Conservation (phyloP, 2,888 invertebrate species). For the Timandra comae region DNA sequence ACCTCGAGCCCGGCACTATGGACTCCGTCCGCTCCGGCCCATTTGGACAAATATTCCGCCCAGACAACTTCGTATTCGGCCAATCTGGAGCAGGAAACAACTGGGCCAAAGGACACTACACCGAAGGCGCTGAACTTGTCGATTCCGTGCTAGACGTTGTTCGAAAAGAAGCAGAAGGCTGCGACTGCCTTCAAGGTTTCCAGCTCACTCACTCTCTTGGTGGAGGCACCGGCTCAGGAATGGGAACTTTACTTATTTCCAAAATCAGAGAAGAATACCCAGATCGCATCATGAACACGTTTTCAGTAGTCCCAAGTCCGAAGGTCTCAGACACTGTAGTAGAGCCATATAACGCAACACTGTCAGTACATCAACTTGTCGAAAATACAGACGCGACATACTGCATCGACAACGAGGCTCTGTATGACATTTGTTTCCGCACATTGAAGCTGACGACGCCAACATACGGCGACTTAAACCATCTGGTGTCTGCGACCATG, state of each 20-base stretch:
- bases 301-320: conserved; percentile 82
- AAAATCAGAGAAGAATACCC: conserved; percentile 89
- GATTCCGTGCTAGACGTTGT: conserved; percentile 76
- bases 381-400: conserved; percentile 87
- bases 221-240: conserved; percentile 25
- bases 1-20: conserved; percentile 88
- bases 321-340: conserved; percentile 84
- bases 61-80: no score
- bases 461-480: conserved; percentile 88
- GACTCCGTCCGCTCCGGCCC: conserved; percentile 83
- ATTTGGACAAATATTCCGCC: conserved; percentile 73
- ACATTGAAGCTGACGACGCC: conserved; percentile 86
- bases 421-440: conserved; percentile 88
- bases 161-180: conserved; percentile 78
- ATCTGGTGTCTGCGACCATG: conserved; percentile 78
- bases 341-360: conserved; percentile 86
- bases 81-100: no score
- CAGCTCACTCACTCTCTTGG: conserved; percentile 81
- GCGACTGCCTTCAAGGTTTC: no score
- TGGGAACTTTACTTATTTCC: conserved; percentile 79
- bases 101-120: no score
- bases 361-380: conserved; percentile 84
- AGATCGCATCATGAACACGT: conserved; percentile 85
- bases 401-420: conserved; percentile 87
- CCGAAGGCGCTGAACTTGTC: conserved; percentile 80